Percentiles rank a stretch among this genome's conserved stretches.
phyloP scores from a whole-genome alignment of 2,113 vertebrate genomes.

The Muntiacus muntjak region DNA sequence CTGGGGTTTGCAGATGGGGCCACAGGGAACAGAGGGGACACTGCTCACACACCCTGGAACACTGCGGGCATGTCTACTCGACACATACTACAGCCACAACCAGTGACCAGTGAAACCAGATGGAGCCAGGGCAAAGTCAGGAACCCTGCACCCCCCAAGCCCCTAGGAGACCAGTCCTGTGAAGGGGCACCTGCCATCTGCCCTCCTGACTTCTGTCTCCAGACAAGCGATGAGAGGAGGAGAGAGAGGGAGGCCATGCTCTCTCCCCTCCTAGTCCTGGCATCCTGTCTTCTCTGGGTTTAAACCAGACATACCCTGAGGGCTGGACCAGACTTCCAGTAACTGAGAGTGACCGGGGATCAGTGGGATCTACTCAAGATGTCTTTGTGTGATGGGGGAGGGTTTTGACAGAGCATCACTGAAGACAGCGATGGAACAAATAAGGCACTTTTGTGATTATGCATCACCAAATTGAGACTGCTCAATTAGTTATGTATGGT shows the following conservation, averaged over 20 bases:
- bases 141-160: background rate
- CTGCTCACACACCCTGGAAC: background rate
- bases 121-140: background rate
- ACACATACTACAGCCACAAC: background rate
- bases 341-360: background rate
- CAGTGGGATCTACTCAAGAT: background rate
- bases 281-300: background rate
- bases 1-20: background rate
- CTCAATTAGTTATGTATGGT: background rate
- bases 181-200: background rate
- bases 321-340: background rate
- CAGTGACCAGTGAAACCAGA: background rate
- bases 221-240: background rate
- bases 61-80: rapidly evolving
- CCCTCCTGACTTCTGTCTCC: background rate
- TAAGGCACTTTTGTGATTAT: background rate
- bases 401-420: background rate
- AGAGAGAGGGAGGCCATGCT: too few species aligned
- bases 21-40: background rate
- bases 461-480: background rate
- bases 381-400: background rate
- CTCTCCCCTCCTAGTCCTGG: too few species aligned
- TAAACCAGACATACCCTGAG: background rate
- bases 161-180: background rate
- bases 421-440: background rate